Evolutionary conservation across 1,140 invertebrate species (phyloP), one percentile per base, ranked within the genome.

Genomic region (Lepidurus apus): DNA sequence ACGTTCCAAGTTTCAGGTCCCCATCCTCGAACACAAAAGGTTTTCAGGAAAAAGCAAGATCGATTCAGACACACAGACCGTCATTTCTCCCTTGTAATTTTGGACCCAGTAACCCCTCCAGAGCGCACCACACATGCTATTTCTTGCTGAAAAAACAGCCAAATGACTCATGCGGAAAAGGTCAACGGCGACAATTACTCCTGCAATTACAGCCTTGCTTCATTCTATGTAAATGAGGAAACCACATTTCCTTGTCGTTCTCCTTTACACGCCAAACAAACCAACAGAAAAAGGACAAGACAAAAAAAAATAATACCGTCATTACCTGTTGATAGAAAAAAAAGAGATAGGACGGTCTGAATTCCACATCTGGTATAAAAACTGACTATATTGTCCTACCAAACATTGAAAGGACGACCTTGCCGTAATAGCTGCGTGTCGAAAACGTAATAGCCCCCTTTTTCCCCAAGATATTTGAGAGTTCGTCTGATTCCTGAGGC

Each of bases 371-470:
- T 65, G n/a, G 5, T 65, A 65, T 7, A 7, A 65, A 65, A 65
- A 65, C 53, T 65, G 21, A 65, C 47, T 65, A 65, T 34, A 34
- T 65, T 65, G 21, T 65, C 53, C 53, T 65, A 65, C 53, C 53
- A 65, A 13, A 21, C 21, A 65, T 13, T 65, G 34, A 65, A 65
- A 65, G 17, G 53, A 65, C 53, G 53, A 65, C 53, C 13, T 65
- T 65, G 53, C 53, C 17, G 53, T 65, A 65, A 65, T 65, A 65
- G 53, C 53, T 65, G 53, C 53, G 53, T 65, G 53, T 65, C 53
- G 53, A 65, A 65, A 65, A 65, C 53, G n/a, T 65, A 65, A 65
- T 65, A 65, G 53, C 53, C 53, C 53, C 53, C n/a, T 65, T 65
- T 21, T 65, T n/a, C n/a, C 53, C 21, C 53, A 65, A 65, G 53